phyloP scores from a whole-genome alignment of 2,888 invertebrate species.

The Steinernema carpocapsae region DNA sequence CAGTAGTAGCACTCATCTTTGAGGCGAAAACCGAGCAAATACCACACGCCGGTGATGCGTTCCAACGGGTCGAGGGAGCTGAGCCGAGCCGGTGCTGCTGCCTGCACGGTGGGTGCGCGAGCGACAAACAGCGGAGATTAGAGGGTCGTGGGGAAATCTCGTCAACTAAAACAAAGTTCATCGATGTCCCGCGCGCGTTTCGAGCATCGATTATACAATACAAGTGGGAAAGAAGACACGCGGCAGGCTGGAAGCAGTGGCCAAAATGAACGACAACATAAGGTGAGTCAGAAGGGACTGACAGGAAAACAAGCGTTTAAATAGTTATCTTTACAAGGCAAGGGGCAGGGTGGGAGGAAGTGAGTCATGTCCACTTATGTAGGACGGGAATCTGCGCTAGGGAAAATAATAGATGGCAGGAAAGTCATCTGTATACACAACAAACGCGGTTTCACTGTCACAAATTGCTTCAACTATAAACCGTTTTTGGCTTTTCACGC shows the following conservation, averaged over 20 bases:
- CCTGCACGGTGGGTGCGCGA: slow-evolving; percentile 14
- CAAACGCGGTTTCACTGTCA: too few species aligned
- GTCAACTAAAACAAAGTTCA: slow-evolving; percentile 15
- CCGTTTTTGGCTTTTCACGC: too few species aligned
- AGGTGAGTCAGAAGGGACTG: neutral
- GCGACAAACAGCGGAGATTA: slow-evolving; percentile 27
- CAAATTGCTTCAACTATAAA: too few species aligned
- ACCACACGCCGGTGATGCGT: neutral
- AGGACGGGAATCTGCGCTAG: too few species aligned
- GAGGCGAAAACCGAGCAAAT: slow-evolving; percentile 3
- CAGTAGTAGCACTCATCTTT: slow-evolving; percentile 4
- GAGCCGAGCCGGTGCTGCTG: too few species aligned
- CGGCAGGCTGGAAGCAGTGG: neutral
- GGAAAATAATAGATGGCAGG: too few species aligned
- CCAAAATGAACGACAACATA: neutral
- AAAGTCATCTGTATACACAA: too few species aligned
- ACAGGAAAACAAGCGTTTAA: neutral
- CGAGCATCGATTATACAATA: neutral
- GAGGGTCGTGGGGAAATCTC: slow-evolving; percentile 7
- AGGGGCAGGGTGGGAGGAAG: too few species aligned
- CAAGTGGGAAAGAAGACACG: neutral
- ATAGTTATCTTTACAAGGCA: neutral
- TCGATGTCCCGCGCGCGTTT: neutral
- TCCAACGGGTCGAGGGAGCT: neutral
- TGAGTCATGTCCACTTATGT: too few species aligned